Percentiles rank a stretch among this genome's conserved stretches.
Conservation (phyloP, 2,888 invertebrate genomes). For the Pyrgus malvae region DNA sequence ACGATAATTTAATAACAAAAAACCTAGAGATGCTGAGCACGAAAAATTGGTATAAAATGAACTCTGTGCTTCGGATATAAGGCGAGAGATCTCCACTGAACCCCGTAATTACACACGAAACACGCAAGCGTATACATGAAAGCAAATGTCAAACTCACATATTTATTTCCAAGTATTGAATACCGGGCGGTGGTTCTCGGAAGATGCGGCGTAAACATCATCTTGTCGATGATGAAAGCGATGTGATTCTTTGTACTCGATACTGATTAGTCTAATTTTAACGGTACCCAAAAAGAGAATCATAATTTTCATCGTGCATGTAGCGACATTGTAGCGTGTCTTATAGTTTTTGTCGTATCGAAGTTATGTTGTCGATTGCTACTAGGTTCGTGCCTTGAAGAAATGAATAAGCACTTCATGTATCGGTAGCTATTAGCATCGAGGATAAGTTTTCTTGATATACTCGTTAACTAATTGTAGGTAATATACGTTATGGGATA, state of each 20-base stretch:
- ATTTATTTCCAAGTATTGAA: constrained; percentile 83
- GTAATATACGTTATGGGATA: no score
- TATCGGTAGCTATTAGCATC: not conserved
- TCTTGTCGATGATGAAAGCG: constrained; percentile 82
- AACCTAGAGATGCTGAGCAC: constrained; percentile 48
- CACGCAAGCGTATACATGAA: constrained; percentile 78
- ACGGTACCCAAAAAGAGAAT: constrained; percentile 52
- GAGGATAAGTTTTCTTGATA: not conserved
- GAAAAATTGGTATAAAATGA: constrained; percentile 48
- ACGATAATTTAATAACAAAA: constrained; percentile 81
- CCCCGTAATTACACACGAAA: constrained; percentile 72
- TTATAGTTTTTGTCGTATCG: constrained; percentile 2
- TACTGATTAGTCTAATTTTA: constrained; percentile 79
- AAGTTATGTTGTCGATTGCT: not conserved
- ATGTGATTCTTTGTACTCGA: constrained; percentile 77
- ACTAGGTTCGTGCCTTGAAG: constrained; percentile 27
- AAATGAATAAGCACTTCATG: not conserved
- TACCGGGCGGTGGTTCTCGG: constrained; percentile 72
- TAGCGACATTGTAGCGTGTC: constrained; percentile 60
- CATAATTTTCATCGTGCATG: constrained; percentile 57
- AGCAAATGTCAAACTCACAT: constrained; percentile 82
- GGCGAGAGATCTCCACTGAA: constrained; percentile 45
- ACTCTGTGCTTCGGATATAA: constrained; percentile 58
- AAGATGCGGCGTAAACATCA: constrained; percentile 77
- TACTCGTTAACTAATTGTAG: not conserved